Evolutionary conservation across 2,888 invertebrate genomes (phyloP).

Genomic region (Athalia circularis): DNA sequence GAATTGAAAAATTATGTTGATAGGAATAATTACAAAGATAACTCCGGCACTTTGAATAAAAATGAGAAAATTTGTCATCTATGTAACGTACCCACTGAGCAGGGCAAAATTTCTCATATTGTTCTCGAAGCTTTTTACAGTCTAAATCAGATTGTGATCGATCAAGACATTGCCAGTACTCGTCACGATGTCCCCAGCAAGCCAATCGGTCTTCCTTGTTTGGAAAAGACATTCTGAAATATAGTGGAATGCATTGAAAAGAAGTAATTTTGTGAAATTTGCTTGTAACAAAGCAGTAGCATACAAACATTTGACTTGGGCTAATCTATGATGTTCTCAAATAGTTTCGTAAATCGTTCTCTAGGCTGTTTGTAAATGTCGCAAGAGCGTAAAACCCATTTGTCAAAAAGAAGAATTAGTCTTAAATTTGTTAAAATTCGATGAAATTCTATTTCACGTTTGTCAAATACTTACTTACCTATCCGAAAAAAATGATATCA

Average conservation of each 20-base stretch:
- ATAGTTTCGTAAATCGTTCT: background rate
- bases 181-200: constrained; percentile 92
- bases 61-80: background rate
- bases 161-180: constrained; percentile 93
- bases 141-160: constrained; percentile 79
- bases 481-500: constrained; percentile 17
- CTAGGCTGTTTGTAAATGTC: background rate
- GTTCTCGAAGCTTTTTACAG: constrained; percentile 83
- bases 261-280: background rate
- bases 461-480: constrained; percentile 44
- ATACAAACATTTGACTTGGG: background rate
- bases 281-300: background rate
- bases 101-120: constrained; percentile 87
- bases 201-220: constrained; percentile 85
- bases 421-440: too few relatives aligned
- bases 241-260: constrained; percentile 25
- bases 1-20: constrained; percentile 28
- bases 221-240: constrained; percentile 84
- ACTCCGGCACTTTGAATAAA: constrained; percentile 5
- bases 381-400: background rate
- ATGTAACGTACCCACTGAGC: constrained; percentile 83
- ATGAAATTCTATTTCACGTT: constrained; percentile 19
- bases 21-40: constrained; percentile 30
- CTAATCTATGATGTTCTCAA: background rate
- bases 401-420: too few relatives aligned